Percentiles rank a stretch among this genome's conserved stretches.
Conservation (phyloP, 2,888 invertebrate species). For the Neoascia interrupta region DNA sequence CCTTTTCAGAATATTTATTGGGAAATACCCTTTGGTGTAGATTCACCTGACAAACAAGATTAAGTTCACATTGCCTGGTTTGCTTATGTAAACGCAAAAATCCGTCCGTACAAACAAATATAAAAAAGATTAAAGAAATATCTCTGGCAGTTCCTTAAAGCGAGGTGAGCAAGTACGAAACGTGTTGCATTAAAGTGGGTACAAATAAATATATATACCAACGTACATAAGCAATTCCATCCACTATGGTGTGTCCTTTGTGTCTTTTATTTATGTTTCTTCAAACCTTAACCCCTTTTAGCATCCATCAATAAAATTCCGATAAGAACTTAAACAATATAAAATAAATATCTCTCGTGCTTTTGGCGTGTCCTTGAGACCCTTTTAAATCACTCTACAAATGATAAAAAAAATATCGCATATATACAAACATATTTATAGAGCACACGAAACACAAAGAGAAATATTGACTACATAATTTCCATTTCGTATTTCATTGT, state of each 20-base stretch:
- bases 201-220: background rate
- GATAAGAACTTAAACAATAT: constrained; percentile 11
- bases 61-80: background rate
- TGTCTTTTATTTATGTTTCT: constrained; percentile 14
- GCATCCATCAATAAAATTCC: constrained; percentile 21
- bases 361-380: constrained; percentile 4
- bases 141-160: background rate
- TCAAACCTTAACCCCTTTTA: background rate
- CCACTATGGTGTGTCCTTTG: background rate
- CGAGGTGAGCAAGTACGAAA: background rate
- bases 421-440: constrained; percentile 7
- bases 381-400: constrained; percentile 17
- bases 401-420: background rate
- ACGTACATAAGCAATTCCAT: no score
- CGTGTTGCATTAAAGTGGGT: constrained; percentile 10
- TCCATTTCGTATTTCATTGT: constrained; percentile 23
- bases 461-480: constrained; percentile 22
- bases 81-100: no score
- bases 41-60: background rate
- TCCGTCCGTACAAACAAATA: background rate
- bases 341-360: constrained; percentile 17
- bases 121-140: background rate
- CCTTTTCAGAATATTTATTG: background rate
- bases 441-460: constrained; percentile 1
- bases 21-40: background rate